Evolutionary conservation across 2,888 invertebrate species (phyloP).

Genomic region (Netelia virgata): DNA sequence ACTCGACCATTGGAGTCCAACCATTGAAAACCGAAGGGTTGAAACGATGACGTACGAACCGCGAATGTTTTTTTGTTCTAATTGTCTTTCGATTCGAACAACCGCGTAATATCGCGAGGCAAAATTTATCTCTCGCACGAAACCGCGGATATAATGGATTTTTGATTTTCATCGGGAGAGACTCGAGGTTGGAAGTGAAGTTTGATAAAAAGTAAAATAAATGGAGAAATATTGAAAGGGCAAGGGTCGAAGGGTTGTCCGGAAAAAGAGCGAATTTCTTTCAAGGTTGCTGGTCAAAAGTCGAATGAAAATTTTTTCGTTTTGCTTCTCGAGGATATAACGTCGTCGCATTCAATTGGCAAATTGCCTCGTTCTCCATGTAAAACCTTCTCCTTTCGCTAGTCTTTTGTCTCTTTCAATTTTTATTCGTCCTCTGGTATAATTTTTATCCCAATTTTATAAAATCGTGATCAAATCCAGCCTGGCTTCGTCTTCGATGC

Average conservation of each 20-base stretch:
- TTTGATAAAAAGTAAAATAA: background rate
- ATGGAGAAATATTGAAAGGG: background rate
- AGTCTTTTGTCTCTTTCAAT: conserved; percentile 1
- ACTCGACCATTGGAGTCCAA: background rate
- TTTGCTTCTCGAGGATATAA: background rate
- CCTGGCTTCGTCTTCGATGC: background rate
- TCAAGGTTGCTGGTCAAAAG: background rate
- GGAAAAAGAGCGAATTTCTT: background rate
- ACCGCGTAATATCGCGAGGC: background rate
- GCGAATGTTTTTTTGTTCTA: background rate
- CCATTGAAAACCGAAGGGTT: background rate
- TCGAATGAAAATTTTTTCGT: background rate
- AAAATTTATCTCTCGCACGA: background rate
- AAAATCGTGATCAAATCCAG: too few species aligned
- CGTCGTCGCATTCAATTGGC: conserved; percentile 19
- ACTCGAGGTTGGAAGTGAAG: background rate
- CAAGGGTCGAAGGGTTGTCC: background rate
- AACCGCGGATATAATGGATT: background rate
- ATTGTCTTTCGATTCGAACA: background rate
- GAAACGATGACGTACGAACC: background rate
- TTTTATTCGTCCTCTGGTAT: background rate
- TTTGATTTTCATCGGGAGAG: background rate
- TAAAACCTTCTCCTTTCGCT: background rate
- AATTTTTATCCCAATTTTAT: background rate
- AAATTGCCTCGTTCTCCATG: conserved; percentile 16